These are phyloP conservation scores for Vandiemenella viatica DNA, from an alignment of 2,888 invertebrate species.

Conservation along the genomic window DNA sequence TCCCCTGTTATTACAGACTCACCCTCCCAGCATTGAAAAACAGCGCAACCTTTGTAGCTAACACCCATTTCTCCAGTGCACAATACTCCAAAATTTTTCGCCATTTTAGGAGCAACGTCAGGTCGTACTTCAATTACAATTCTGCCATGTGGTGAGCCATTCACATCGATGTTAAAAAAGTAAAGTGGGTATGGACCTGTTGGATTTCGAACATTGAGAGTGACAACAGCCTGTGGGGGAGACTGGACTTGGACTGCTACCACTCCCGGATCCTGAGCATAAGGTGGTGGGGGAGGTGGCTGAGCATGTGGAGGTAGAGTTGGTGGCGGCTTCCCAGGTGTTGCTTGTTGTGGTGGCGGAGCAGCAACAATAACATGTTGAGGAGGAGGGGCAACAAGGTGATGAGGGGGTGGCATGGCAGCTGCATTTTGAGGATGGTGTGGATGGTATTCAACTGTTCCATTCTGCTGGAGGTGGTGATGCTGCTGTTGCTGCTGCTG, in stretches of 20 bases:
- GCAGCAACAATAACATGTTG: slow-evolving; percentile 15
- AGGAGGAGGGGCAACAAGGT: slow-evolving; percentile 21
- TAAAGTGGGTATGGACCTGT: slow-evolving; percentile 50
- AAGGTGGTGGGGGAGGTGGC: slow-evolving; percentile 12
- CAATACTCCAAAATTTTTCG: slow-evolving; percentile 58
- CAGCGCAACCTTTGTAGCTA: slow-evolving; percentile 63
- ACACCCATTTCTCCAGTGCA: slow-evolving; percentile 57
- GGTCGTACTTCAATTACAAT: slow-evolving; percentile 62
- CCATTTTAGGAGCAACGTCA: slow-evolving; percentile 68
- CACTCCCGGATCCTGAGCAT: slow-evolving; percentile 11
- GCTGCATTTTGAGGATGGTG: slow-evolving; percentile 6
- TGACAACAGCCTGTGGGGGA: slow-evolving; percentile 25
- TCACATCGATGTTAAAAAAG: slow-evolving; percentile 61
- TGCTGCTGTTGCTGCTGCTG: slow-evolving; percentile 33
- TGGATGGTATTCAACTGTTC: slow-evolving; percentile 26
- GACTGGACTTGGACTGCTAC: slow-evolving; percentile 28
- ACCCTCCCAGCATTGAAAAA: slow-evolving; percentile 71
- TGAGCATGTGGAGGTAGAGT: slow-evolving; percentile 15
- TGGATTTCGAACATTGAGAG: slow-evolving; percentile 33
- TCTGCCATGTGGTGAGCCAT: slow-evolving; percentile 51
- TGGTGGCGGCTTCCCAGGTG: slow-evolving; percentile 6
- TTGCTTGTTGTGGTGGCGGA: slow-evolving; percentile 4
- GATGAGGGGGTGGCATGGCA: slow-evolving; percentile 17
- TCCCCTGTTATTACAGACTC: slow-evolving; percentile 65
- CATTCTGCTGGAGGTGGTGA: slow-evolving; percentile 37